phyloP scores from a whole-genome alignment of 2,888 invertebrate genomes.

The Lingula anatina region DNA sequence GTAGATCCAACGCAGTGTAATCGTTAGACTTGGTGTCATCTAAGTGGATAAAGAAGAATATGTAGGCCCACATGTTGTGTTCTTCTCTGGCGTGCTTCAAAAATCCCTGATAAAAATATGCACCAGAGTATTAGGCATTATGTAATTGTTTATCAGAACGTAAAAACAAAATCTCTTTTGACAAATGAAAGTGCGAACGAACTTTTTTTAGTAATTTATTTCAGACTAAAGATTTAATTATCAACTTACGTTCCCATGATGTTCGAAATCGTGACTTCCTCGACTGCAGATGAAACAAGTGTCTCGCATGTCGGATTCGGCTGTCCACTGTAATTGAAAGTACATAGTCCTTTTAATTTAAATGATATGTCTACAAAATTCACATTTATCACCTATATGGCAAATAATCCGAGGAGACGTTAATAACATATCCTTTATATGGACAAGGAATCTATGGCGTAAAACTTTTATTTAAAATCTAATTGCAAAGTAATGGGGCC shows the following conservation, averaged over 20 bases:
- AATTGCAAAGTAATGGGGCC: too few relatives aligned
- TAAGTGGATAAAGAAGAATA: slow-evolving; percentile 53
- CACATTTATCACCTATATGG: too few relatives aligned
- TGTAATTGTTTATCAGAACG: background rate
- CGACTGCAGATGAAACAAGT: slow-evolving; percentile 52
- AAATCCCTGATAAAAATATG: slow-evolving; percentile 45
- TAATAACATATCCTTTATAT: too few relatives aligned
- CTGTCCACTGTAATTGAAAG: slow-evolving; percentile 44
- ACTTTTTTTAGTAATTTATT: too few relatives aligned
- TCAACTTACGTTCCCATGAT: slow-evolving; percentile 48
- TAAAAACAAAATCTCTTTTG: background rate
- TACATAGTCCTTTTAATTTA: background rate
- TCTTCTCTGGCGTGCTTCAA: slow-evolving; percentile 49
- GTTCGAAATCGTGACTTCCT: slow-evolving; percentile 52
- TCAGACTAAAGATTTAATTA: too few relatives aligned
- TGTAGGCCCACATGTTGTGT: slow-evolving; percentile 53
- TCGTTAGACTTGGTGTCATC: slow-evolving; percentile 51
- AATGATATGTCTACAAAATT: too few relatives aligned
- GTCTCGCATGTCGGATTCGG: slow-evolving; percentile 52
- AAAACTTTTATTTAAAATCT: too few relatives aligned
- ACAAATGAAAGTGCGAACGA: background rate
- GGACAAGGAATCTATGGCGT: too few relatives aligned
- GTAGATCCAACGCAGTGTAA: slow-evolving; percentile 50
- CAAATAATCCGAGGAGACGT: too few relatives aligned
- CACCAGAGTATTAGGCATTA: background rate